Base-by-base conservation (phyloP, 2,113 vertebrate species). In the Eurystomus gularis region DNA sequence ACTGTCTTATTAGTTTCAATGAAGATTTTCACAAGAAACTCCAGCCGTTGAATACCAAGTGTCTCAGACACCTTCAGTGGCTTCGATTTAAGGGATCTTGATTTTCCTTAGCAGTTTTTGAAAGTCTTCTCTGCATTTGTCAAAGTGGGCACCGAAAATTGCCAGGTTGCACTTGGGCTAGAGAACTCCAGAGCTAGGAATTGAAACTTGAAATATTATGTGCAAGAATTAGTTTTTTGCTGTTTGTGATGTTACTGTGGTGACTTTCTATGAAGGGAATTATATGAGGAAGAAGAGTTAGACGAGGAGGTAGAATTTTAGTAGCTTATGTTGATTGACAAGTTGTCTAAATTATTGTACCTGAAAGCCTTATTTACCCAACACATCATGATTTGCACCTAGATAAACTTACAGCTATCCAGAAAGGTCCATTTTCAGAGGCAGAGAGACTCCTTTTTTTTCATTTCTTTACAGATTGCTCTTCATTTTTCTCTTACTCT, bases 391-490 rank as follows among this genome's bases (percentile, higher is more conserved):
- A 77, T 85, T 87, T 79, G 10, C 23, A 58, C 19, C 18, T 40
- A 14, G 14, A 81, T 52, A 37, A 86, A 51, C 68, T 69, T 61
- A 14, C 1, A 1, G 73, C 58, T 60, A 4, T 52, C 44, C 15
- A 76, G 51, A 94, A 84, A 42, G 62, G 20, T 13, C 37, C 3
- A 1, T 37, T 94, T 91, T 86, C 8, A 18, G 76, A 81, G 48
- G 21, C 9, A 61, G 17, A 33, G 6, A n/a, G 1, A 17, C 9
- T 1, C 0, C 13, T 26, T 26, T 51, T 17, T 55, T 11, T 46
- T 35, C 13, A 42, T 64, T 40, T 78, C 57, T 65, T 5, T 51
- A 11, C 39, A 62, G 37, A 19, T 84, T 75, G 8, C 9, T 46
- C 15, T 62, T 76, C 69, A 18, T 9, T 91, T 68, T 79, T 76